A percentile compares a stretch with the other conserved stretches of the same genome.
Conservation (phyloP, 2,888 invertebrate species). For the Palloptera scutellata region DNA sequence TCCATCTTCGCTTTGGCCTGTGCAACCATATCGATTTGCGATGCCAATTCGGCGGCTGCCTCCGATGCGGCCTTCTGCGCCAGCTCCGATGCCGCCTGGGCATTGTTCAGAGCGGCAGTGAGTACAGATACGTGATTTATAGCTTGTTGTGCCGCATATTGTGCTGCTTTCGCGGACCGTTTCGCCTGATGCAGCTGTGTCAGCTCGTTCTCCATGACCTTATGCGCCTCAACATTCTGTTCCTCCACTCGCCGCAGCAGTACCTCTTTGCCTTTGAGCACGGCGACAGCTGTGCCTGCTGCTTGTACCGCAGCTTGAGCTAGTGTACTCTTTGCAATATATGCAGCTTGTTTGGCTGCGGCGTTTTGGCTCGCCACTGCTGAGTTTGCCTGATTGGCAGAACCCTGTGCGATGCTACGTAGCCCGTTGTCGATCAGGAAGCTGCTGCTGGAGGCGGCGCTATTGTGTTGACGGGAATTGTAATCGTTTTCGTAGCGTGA, state of each 20-base stretch:
- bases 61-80: slow-evolving; percentile 73
- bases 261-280: slow-evolving; percentile 73
- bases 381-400: slow-evolving; percentile 78
- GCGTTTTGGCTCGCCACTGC: slow-evolving; percentile 78
- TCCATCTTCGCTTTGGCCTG: slow-evolving; percentile 73
- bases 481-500: slow-evolving; percentile 40
- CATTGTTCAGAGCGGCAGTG: slow-evolving; percentile 76
- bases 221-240: slow-evolving; percentile 77
- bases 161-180: slow-evolving; percentile 73
- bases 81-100: slow-evolving; percentile 74
- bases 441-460: slow-evolving; percentile 30
- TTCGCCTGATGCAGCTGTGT: slow-evolving; percentile 62
- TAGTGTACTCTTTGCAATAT: slow-evolving; percentile 78
- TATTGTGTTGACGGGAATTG: slow-evolving; percentile 17
- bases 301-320: slow-evolving; percentile 80
- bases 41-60: slow-evolving; percentile 75
- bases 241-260: slow-evolving; percentile 74
- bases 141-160: slow-evolving; percentile 74
- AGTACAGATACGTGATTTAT: slow-evolving; percentile 75
- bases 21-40: slow-evolving; percentile 80
- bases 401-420: slow-evolving; percentile 75
- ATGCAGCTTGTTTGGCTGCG: slow-evolving; percentile 81
- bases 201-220: slow-evolving; percentile 71
- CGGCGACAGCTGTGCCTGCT: slow-evolving; percentile 74
- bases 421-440: slow-evolving; percentile 72